Percentiles rank a stretch among this genome's conserved stretches.
Conservation (phyloP, 2,888 invertebrate species). For the Anoplius nigerrimus region DNA sequence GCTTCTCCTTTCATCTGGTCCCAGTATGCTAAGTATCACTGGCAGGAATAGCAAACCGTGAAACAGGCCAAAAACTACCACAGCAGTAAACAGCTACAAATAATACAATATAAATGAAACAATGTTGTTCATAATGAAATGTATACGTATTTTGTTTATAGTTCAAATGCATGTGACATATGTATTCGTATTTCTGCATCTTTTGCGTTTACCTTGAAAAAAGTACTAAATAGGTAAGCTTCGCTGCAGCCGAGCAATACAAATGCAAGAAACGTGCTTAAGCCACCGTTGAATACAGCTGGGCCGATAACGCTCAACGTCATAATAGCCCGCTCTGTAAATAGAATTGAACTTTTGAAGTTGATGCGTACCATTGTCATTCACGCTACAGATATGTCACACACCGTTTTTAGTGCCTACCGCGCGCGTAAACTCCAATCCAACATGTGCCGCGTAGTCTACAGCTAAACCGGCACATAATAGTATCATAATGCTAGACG, state of each 20-base stretch:
- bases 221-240: slow-evolving; percentile 76
- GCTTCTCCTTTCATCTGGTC: slow-evolving; percentile 65
- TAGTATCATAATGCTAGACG: slow-evolving; percentile 75
- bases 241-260: slow-evolving; percentile 75
- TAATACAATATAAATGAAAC: neutral
- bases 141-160: neutral
- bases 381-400: slow-evolving; percentile 1
- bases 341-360: neutral
- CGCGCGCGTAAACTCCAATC: slow-evolving; percentile 75
- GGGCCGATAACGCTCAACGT: slow-evolving; percentile 75
- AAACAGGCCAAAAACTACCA: slow-evolving; percentile 76
- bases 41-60: slow-evolving; percentile 77
- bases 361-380: neutral
- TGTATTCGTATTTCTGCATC: slow-evolving; percentile 2
- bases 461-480: slow-evolving; percentile 76
- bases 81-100: slow-evolving; percentile 75
- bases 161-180: neutral
- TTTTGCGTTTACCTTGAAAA: slow-evolving; percentile 75
- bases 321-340: slow-evolving; percentile 67
- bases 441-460: slow-evolving; percentile 77
- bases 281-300: slow-evolving; percentile 77
- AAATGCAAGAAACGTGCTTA: slow-evolving; percentile 77
- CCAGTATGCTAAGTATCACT: slow-evolving; percentile 75
- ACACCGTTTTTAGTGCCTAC: slow-evolving; percentile 74
- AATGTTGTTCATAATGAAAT: slow-evolving; percentile 35